These are phyloP conservation scores for Genyomyrus donnyi DNA, from an alignment of 2,113 vertebrate genomes.

Conservation along the genomic window DNA sequence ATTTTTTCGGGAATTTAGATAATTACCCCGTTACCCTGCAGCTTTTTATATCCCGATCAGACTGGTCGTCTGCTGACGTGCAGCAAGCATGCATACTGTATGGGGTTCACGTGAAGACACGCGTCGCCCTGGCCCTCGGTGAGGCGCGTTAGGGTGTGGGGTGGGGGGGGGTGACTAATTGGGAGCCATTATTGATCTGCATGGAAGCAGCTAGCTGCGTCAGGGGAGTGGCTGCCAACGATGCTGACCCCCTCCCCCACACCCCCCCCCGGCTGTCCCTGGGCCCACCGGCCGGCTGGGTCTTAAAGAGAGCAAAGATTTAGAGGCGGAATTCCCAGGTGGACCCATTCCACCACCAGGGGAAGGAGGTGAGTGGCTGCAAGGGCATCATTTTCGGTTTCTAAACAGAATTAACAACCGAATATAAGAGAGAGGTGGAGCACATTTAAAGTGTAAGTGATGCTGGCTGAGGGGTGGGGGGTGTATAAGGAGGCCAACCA, in stretches of 20 bases:
- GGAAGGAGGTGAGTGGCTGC: constrained; percentile 59
- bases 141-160: constrained; percentile 22
- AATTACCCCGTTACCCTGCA: not conserved
- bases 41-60: not conserved
- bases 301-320: constrained; percentile 91
- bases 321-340: constrained; percentile 81
- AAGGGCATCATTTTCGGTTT: constrained; percentile 22
- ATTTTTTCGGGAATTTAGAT: not conserved
- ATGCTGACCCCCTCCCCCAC: constrained; percentile 52
- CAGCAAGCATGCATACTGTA: not conserved
- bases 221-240: constrained; percentile 69
- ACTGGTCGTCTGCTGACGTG: not conserved
- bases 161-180: constrained; percentile 60
- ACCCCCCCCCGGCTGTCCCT: constrained; percentile 58
- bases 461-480: not conserved
- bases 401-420: constrained; percentile 34
- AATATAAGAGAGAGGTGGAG: constrained; percentile 41
- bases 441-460: constrained; percentile 33
- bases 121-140: constrained; percentile 10
- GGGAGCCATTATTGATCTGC: constrained; percentile 75
- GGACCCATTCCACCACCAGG: constrained; percentile 70
- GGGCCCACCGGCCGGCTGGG: constrained; percentile 89
- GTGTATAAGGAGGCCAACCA: not conserved
- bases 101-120: constrained; percentile 40
- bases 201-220: constrained; percentile 65